Evolutionary conservation across 2,113 vertebrate genomes (phyloP), one percentile per base, ranked within the genome.

Genomic region (Thoracochromis brauschi): DNA sequence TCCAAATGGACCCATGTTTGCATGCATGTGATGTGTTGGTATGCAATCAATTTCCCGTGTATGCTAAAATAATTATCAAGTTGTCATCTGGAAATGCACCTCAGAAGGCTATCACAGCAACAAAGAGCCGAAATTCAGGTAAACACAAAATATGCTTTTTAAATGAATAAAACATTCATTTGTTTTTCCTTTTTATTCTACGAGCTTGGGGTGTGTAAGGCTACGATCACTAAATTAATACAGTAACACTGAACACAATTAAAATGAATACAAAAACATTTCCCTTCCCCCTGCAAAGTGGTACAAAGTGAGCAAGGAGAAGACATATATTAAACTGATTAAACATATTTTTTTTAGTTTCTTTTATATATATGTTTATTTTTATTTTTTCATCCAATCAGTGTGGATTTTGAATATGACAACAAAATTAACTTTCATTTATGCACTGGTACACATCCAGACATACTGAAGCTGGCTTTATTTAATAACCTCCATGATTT

Each of bases 1-100:
- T 95, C 91, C 87, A 89, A 92, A 87, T 84, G 49, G 78, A 80
- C 86, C 81, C 82, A 87, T 88, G 85, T 88, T 83, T 90, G 68
- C 63, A 42, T 79, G 71, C 42, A 71, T 21, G 19, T 55, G 35
- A 87, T 91, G 83, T 88, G 84, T 92, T 85, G 63, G 42, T 87
- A 83, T 83, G 73, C 58, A 81, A 88, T 92, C 84, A 91, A 89
- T 91, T 83, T 21, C 19, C 60, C 3, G 9, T 58, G 63, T 82
- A 82, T 86, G 31, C 40, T 81, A 80, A 86, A 90, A 88, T 89
- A 21, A 87, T 82, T 91, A 90, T 21, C 60, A 80, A 81, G 58
- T 3, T 85, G 53, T 87, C 73, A 80, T 79, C 40, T 84, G 58
- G 80, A 88, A 84, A 89, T 55, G 60, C 54, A 71, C 75, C 85